Evolutionary conservation across 2,888 invertebrate genomes (phyloP), one percentile per base, ranked within the genome.

Genomic region (Phytoseiulus persimilis): DNA sequence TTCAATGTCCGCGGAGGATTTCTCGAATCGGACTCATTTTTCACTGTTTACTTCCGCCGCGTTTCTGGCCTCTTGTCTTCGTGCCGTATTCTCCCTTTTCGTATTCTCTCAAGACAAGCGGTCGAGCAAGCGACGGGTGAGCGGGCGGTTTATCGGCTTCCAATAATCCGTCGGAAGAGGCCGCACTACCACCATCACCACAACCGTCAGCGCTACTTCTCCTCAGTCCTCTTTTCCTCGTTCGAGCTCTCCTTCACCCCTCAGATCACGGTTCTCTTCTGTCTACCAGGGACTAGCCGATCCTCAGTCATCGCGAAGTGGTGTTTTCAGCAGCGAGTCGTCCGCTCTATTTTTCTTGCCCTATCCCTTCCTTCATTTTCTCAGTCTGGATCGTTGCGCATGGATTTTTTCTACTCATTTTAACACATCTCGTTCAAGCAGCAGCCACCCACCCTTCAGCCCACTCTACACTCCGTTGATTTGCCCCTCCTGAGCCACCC

Each of bases 11-110:
- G 33, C 32, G 87, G 87, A 32, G 45, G 32, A 33, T 32, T 87
- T 83, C 65, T 65, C 83, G 83, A 83, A 83, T 83, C 87, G 33
- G 87, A 87, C 87, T 87, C 87, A 33, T 87, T 87, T 87, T 87
- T 87, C 87, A 87, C 87, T 87, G 87, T 87, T 87, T 33, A n/a
- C 87, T 45, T 6, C 33, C 45, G 32, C n/a, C 28, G 32, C 39
- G 87, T n/a, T 39, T 45, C 87, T 28, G 18, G 39, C 45, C 39
- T 28, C 87, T n/a, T n/a, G 32, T n/a, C 33, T 87, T 45, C 45
- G 39, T 32, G 87, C 87, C 83, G 83, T 32, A 33, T 33, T 83
- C 23, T 31, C 83, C 83, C 83, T 31, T 83, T 33, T 31, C 83
- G 83, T 65, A 9, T 32, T 33, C 33, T 14, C 14, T 32, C 84